Evolutionary conservation across 1,140 invertebrate genomes (phyloP), one percentile per base, ranked within the genome.

Genomic region (Lysiphlebus fabarum): DNA sequence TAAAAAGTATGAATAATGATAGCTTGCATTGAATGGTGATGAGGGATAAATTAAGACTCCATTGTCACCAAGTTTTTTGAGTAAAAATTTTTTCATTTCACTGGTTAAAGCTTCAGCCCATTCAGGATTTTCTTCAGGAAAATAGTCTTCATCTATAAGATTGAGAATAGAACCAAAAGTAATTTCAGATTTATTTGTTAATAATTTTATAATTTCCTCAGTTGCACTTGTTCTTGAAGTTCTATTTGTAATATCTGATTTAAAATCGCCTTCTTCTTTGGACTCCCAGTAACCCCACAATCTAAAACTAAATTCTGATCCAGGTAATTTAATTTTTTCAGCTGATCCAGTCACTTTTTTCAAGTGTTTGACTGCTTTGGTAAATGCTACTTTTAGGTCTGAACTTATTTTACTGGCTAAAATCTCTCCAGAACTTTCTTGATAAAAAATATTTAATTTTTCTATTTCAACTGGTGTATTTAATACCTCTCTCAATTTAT

Each of bases 41-140:
- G 90, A 87, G 26, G 94, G 93, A 75, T 90, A 96, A 40, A 98
- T 69, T 5, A 98, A 78, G 7, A 98, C 85, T 0, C 91, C 92
- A 77, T 95, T 83, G 4, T 88, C 78, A 12, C 87, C 86, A 10
- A 96, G 80, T 55, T 88, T 75, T 36, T 87, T 81, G 85, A 90
- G 10, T 10, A 41, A 68, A 58, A 84, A 83, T 9, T 84, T 69
- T 49, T 79, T 83, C 59, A 90, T 81, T 49, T 82, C 78, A 17
- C 73, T 72, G 7, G 86, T 87, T 9, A 83, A 68, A 43, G 80
- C 74, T 65, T 82, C 80, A 6, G 87, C 88, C 84, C 89, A 87
- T 55, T 82, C 74, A 33, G 70, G 68, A 53, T 86, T 82, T 47
- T 85, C 85, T 59, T 79, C 70, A 1, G 88, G 89, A 11, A 90